Evolutionary conservation across 2,888 invertebrate species (phyloP), one percentile per base, ranked within the genome.

Genomic region (Eurytoma adleriae): DNA sequence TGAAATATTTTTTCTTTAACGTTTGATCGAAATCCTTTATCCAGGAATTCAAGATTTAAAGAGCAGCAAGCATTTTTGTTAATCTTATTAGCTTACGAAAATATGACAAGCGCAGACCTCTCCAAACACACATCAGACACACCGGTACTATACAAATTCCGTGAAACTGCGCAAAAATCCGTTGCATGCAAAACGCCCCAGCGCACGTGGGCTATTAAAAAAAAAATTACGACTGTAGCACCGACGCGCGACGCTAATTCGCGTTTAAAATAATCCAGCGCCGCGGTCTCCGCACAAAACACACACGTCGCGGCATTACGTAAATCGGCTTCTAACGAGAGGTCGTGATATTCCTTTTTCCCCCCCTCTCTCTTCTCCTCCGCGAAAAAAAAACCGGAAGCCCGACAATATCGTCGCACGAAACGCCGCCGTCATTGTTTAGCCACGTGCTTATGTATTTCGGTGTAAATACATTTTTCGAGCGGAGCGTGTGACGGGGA

Each of bases 221-320:
- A 52, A 57, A 40, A 40, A 40, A n/a, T 30, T 62, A 40, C 1
- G 7, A 30, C 14, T 62, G 27, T 40, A 40, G 40, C 59, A 24
- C 20, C 13, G 4, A 61, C 14, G 48, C 24, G 52, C n/a, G 61
- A 48, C 52, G 12, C n/a, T 69, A 62, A 73, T 68, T 73, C 27
- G 68, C 59, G 62, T 73, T 69, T 78, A 62, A 78, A 78, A 73
- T 73, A 62, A 72, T 62, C 67, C 68, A 78, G 50, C 40, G 54
- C 20, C 48, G 57, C 12, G 52, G n/a, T 52, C 67, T 57, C 30
- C 59, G 40, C 54, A 67, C 61, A 54, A 72, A 78, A 72, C 62
- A 54, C 27, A 71, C 50, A 72, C 16, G 56, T 62, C 30, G 70
- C 50, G 13, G 18, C 13, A 59, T 78, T 78, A 78, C 78, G 66